Base-by-base conservation (phyloP, 1,140 invertebrate genomes). In the Monomorium pharaonis region DNA sequence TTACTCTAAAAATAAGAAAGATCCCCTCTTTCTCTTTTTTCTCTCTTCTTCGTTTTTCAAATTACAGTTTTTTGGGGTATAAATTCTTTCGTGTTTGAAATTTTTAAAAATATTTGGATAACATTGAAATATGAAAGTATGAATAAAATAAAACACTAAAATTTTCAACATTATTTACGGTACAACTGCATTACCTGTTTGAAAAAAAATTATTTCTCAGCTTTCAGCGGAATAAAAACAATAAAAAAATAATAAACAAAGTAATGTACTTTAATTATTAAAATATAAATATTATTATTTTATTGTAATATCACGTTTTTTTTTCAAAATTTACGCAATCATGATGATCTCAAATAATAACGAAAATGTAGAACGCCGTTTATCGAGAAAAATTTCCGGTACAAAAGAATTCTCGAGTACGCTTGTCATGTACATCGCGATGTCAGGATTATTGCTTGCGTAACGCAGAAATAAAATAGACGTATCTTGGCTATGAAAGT, bases 381-480 rank as follows among this genome's bases (percentile, higher is more conserved):
- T 1, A n/a, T 67, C 30, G 62, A 27, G 21, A 24, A 27, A 67
- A 51, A 51, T 67, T 54, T 65, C 21, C 14, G 14, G 27, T 33
- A 30, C n/a, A 65, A 78, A 65, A 78, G 42, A 78, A 51, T 63
- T 3, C n/a, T 65, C 42, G 14, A 78, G 42, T 7, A n/a, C 6
- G 16, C n/a, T 80, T 80, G 65, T 81, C 30, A 44, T 24, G 58
- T 70, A 7, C 33, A 70, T 44, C 24, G 18, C 24, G 24, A 56
- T 18, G n/a, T 44, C 49, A 56, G 33, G 51, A 81, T 81, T 81
- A 44, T 81, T 44, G 24, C 24, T 81, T 81, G 24, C 51, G 18
- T 80, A 78, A 65, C 1, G 2, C 21, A 44, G 51, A 70, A 72
- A 33, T 72, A 74, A 58, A 74, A 47, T 27, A 72, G 4, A 80